Conservation (phyloP, 2,113 vertebrate genomes). For the Thalassoma bifasciatum region DNA sequence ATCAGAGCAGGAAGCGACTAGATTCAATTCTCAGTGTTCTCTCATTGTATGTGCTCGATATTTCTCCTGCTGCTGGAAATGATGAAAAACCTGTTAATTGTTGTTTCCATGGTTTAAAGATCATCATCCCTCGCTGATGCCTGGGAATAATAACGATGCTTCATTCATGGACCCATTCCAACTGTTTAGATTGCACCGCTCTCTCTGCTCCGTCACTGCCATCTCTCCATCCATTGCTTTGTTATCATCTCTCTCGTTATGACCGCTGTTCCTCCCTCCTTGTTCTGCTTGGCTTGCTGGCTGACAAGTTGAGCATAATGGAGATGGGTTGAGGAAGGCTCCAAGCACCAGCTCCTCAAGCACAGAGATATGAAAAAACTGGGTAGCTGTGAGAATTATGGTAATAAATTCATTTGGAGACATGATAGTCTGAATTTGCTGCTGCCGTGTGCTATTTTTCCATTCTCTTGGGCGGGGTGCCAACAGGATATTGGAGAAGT, state of each 20-base stretch:
- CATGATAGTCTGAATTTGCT: constrained; percentile 55
- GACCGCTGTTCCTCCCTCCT: constrained; percentile 46
- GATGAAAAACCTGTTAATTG: constrained; percentile 49
- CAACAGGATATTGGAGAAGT: constrained; percentile 53
- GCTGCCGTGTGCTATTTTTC: constrained; percentile 17
- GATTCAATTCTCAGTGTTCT: constrained; percentile 58
- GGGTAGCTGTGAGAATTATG: constrained; percentile 62
- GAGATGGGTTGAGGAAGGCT: constrained; percentile 56
- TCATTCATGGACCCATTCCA: constrained; percentile 26
- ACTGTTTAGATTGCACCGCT: constrained; percentile 34
- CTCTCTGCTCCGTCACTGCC: constrained; percentile 44
- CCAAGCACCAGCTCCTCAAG: constrained; percentile 23
- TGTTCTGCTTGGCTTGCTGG: constrained; percentile 48
- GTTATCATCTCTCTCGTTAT: constrained; percentile 64
- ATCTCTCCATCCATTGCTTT: constrained; percentile 38
- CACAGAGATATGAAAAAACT: constrained; percentile 31
- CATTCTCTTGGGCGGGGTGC: constrained; percentile 9
- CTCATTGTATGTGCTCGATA: constrained; percentile 34
- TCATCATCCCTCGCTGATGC: neutral
- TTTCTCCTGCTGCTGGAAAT: constrained; percentile 27
- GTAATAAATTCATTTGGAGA: constrained; percentile 71
- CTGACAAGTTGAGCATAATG: constrained; percentile 67
- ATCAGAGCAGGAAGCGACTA: constrained; percentile 30
- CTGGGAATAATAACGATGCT: constrained; percentile 5
- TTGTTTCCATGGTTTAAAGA: constrained; percentile 29